Evolutionary conservation across 2,888 invertebrate species (phyloP).

Genomic region (Eilema depressum): DNA sequence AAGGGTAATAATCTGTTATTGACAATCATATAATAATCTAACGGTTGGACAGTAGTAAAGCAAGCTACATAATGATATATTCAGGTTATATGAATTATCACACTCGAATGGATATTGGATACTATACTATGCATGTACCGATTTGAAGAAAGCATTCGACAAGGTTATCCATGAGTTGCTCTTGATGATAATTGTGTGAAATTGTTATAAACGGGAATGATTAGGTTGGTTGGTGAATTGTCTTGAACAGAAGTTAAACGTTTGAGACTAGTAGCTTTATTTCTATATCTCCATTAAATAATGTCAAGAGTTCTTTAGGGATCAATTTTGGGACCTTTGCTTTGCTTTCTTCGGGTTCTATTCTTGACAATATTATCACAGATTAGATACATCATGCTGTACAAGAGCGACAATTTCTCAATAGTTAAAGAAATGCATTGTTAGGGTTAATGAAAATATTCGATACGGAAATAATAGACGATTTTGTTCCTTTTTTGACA

Average conservation of each 20-base stretch:
- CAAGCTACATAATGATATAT: not conserved
- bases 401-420: too few species aligned
- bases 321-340: not conserved
- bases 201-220: not conserved
- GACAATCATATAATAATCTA: not conserved
- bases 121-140: too few species aligned
- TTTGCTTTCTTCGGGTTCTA: not conserved
- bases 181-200: not conserved
- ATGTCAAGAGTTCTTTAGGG: not conserved
- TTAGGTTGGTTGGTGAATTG: too few species aligned
- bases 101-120: too few species aligned
- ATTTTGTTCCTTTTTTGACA: too few species aligned
- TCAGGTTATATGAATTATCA: not conserved
- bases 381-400: too few species aligned
- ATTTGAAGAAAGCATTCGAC: not conserved
- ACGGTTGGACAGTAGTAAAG: not conserved
- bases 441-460: too few species aligned
- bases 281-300: not conserved
- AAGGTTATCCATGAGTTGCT: not conserved
- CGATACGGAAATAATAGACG: too few species aligned
- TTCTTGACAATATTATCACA: not conserved
- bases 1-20: not conserved
- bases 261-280: not conserved
- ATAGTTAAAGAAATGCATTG: too few species aligned
- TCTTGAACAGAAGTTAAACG: too few species aligned